A percentile compares a stretch with the other conserved stretches of the same genome.
These are phyloP conservation scores for Terebella lapidaria DNA, from an alignment of 2,888 invertebrate genomes.

Conservation along the genomic window DNA sequence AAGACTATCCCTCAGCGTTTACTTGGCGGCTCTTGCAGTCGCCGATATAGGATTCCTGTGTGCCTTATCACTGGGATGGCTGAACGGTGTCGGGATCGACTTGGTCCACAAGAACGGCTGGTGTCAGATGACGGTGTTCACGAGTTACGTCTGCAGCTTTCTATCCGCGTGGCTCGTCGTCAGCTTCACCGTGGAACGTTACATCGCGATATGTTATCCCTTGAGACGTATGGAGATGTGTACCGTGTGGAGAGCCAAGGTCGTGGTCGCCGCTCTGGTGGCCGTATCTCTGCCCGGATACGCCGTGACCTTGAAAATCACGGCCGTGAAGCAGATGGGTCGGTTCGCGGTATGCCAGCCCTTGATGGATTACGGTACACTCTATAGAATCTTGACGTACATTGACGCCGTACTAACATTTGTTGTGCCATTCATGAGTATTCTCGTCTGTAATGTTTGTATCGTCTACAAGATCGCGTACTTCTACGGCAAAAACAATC, in stretches of 20 bases:
- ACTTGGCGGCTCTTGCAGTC: slow-evolving; percentile 8
- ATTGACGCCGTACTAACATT: slow-evolving; percentile 9
- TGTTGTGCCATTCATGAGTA: slow-evolving; percentile 10
- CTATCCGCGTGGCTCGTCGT: slow-evolving; percentile 15
- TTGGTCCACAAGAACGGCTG: slow-evolving; percentile 6
- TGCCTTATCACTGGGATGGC: slow-evolving; percentile 9
- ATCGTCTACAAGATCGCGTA: slow-evolving; percentile 11
- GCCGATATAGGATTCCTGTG: slow-evolving; percentile 13
- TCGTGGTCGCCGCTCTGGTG: slow-evolving; percentile 6
- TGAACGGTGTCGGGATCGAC: not conserved
- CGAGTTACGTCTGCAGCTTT: slow-evolving; percentile 11
- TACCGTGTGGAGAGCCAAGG: slow-evolving; percentile 2
- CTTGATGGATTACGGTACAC: slow-evolving; percentile 4
- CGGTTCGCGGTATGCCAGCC: slow-evolving; percentile 8
- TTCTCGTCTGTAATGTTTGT: slow-evolving; percentile 14
- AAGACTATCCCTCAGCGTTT: slow-evolving; percentile 12
- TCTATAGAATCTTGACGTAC: slow-evolving; percentile 4
- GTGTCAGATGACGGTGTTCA: slow-evolving; percentile 10
- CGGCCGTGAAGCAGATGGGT: not conserved
- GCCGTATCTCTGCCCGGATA: slow-evolving; percentile 3
- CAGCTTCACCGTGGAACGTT: slow-evolving; percentile 15
- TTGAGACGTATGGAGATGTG: slow-evolving; percentile 9
- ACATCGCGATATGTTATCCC: slow-evolving; percentile 12
- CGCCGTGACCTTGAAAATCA: slow-evolving; percentile 4
- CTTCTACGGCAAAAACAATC: not conserved